Base-by-base conservation (phyloP, 2,797 vertebrate genomes). In the Babyrousa celebensis region DNA sequence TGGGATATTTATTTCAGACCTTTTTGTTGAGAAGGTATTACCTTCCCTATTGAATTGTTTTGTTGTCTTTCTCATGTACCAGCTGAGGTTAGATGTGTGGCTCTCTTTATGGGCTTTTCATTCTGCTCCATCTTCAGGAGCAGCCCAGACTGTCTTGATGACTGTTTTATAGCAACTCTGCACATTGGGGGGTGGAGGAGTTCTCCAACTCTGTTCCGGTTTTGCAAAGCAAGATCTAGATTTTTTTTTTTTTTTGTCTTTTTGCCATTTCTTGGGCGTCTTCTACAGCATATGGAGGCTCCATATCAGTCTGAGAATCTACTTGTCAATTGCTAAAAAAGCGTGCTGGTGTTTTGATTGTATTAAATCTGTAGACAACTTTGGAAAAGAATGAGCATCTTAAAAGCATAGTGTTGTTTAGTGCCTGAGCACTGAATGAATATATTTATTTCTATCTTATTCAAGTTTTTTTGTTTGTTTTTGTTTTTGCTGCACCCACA, bases 401-500 rank as follows among this genome's bases (percentile, higher is more conserved):
- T 89, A 77, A 86, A 1, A 27, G 1, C 29, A 23, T 15, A 25
- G 7, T n/a, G 1, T 43, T 68, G 8, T 77, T 62, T 14, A 43
- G 21, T 36, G 11, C 15, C 5, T 78, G 7, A 82, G 3, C 6
- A 23, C 2, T 18, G 27, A 77, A n/a, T n/a, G 65, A 65, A n/a
- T 40, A 63, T 79, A 48, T 82, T 84, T 79, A 70, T 89, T 72
- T 58, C 27, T 80, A 32, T 92, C 20, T 86, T 89, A 32, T 12
- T 54, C 54, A 43, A 21, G 43, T 48, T 48, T 48, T 48, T 48
- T 48, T 48, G 9, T 48, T 48, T 48, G 43, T 6, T 48, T 48
- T 10, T 48, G 43, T 48, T 48, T 48, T 10, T 48, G 43, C 43
- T 48, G 43, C 43, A 6, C 43, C 43, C 43, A 48, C 43, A 48